Evolutionary conservation across 2,888 invertebrate species (phyloP).

Genomic region (Limnephilus lunatus): DNA sequence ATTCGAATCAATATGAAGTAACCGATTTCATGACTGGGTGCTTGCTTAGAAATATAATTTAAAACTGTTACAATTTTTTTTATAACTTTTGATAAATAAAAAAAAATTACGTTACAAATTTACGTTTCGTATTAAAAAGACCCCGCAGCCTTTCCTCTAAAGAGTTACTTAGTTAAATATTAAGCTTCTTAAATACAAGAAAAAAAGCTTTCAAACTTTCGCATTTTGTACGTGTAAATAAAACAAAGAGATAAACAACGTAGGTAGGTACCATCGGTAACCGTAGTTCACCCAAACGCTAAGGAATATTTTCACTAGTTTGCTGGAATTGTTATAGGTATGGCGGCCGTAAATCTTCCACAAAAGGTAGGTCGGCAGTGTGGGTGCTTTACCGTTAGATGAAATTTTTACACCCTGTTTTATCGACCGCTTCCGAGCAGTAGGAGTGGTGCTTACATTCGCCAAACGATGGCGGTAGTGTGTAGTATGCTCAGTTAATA

Average conservation of each 20-base stretch:
- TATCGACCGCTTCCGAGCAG: neutral
- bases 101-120: no score
- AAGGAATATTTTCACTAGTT: neutral
- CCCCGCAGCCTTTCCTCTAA: neutral
- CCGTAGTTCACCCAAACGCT: neutral
- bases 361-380: neutral
- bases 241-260: neutral
- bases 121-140: no score
- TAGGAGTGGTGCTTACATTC: neutral
- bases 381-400: neutral
- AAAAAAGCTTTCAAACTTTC: neutral
- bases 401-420: neutral
- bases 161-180: neutral
- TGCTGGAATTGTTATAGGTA: neutral
- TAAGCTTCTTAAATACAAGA: neutral
- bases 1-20: no score
- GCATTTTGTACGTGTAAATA: neutral
- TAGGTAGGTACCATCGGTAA: neutral
- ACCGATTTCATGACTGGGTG: no score
- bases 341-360: neutral
- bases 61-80: no score
- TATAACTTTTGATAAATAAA: no score
- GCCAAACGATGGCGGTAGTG: neutral
- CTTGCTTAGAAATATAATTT: no score
- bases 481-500: neutral